Evolutionary conservation across 2,797 vertebrate species (phyloP).

Genomic region (Florisuga fusca): DNA sequence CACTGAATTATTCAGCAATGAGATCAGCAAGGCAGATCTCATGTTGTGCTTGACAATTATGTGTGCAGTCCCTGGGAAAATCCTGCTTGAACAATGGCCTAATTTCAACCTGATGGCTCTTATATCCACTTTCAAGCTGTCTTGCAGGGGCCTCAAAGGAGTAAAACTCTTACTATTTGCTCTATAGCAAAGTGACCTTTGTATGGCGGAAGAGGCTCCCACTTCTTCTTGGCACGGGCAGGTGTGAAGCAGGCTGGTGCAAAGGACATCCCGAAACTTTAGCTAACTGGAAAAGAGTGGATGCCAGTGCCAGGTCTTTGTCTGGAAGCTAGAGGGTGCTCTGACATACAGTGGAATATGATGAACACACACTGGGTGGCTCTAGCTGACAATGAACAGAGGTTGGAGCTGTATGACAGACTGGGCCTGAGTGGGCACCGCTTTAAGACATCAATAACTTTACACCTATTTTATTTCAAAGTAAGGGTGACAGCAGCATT

Average conservation of each 20-base stretch:
- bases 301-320: background rate
- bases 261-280: background rate
- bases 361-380: background rate
- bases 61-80: constrained; percentile 43
- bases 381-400: background rate
- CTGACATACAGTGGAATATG: background rate
- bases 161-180: background rate
- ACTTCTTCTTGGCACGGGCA: background rate
- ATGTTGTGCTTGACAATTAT: constrained; percentile 22
- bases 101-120: constrained; percentile 25
- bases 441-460: background rate
- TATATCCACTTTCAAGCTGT: background rate
- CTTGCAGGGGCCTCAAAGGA: background rate
- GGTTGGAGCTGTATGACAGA: background rate
- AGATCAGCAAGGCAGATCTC: constrained; percentile 44
- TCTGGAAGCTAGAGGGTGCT: background rate
- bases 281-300: background rate
- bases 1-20: constrained; percentile 67
- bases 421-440: background rate
- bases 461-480: background rate
- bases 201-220: background rate
- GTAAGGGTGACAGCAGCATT: background rate
- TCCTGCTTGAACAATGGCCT: constrained; percentile 40
- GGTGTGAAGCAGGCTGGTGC: background rate
- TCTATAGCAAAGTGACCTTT: background rate